Evolutionary conservation across 2,113 vertebrate genomes (phyloP), one percentile per base, ranked within the genome.

Genomic region (Rhinoderma darwinii): DNA sequence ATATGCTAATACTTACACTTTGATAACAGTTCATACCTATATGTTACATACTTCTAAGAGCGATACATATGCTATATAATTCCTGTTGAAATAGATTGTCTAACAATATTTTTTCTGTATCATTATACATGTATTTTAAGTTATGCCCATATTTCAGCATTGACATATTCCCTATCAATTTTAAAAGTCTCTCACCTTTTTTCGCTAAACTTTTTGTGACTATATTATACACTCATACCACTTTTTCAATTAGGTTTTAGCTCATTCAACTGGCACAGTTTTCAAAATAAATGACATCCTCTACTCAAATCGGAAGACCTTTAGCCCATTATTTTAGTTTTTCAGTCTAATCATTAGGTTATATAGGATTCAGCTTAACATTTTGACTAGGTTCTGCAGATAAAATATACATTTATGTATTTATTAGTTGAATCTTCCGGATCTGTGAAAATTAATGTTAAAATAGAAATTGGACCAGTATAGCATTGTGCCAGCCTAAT

Each of bases 181-280:
- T 78, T 78, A n/a, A 51, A 8, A 20, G 30, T 79, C 50, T 35
- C 18, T 56, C 50, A 79, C 72, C 72, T 74, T 70, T 74, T 74
- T 37, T 74, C 72, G 43, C 39, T 44, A 74, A 22, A 74, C 72
- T 74, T 74, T 74, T 12, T 56, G 20, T 4, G 4, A 78, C 75
- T 54, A 37, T 51, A 78, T 78, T 54, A 78, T 51, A 54, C 50
- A 37, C 9, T 39, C 32, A 79, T 79, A 25, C 30, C 35, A 27
- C 76, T 79, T 32, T 79, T 79, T 79, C 50, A 35, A 78, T 78
- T 78, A 37, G 8, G 15, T 32, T 56, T 78, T 37, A 79, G 76
- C 47, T 79, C 30, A 79, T 37, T 54, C 47, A 56, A 27, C 76
- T 56, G 50, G 50, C 50, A 54, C 76, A 79, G 32, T 51, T 79